These are phyloP conservation scores for Notospermus geniculatus DNA, from an alignment of 1,140 invertebrate genomes.

Conservation along the genomic window DNA sequence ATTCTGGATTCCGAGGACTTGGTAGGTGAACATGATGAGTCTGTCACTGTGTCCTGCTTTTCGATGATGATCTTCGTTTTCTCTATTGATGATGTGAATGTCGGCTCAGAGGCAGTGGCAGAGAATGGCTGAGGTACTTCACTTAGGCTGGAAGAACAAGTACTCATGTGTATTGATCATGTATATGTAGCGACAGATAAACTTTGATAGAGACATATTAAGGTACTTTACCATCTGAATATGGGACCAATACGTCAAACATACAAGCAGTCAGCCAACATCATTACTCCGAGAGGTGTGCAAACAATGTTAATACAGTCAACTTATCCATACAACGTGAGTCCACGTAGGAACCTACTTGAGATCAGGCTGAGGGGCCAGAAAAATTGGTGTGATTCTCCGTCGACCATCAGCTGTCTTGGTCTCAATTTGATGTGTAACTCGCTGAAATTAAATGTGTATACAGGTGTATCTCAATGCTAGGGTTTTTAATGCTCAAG, in stretches of 20 bases:
- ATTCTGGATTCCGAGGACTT: neutral
- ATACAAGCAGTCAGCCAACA: too few relatives aligned
- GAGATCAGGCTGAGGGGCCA: conserved; percentile 58
- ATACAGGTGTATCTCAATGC: too few relatives aligned
- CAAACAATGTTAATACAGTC: too few relatives aligned
- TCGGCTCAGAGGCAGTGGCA: conserved; percentile 43
- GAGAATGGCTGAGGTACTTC: conserved; percentile 59
- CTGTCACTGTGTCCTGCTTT: conserved; percentile 66
- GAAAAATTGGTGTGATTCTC: conserved; percentile 93
- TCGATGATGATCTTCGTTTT: conserved; percentile 81
- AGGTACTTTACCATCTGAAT: too few relatives aligned
- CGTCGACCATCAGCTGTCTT: conserved; percentile 88
- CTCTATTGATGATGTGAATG: conserved; percentile 76
- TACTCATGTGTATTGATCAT: conserved; percentile 1
- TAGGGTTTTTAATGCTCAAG: too few relatives aligned
- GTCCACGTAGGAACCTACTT: conserved; percentile 26
- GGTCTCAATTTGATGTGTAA: conserved; percentile 92
- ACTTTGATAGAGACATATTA: too few relatives aligned
- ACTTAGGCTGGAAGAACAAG: conserved; percentile 51
- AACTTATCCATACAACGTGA: too few relatives aligned
- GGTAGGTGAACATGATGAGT: conserved; percentile 12
- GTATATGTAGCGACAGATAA: too few relatives aligned
- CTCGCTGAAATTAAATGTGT: too few relatives aligned
- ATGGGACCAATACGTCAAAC: too few relatives aligned
- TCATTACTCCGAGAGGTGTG: too few relatives aligned